Percentiles rank a stretch among this genome's conserved stretches.
Conservation (phyloP, 2,113 vertebrate species). For the Leucoraja erinaceus region DNA sequence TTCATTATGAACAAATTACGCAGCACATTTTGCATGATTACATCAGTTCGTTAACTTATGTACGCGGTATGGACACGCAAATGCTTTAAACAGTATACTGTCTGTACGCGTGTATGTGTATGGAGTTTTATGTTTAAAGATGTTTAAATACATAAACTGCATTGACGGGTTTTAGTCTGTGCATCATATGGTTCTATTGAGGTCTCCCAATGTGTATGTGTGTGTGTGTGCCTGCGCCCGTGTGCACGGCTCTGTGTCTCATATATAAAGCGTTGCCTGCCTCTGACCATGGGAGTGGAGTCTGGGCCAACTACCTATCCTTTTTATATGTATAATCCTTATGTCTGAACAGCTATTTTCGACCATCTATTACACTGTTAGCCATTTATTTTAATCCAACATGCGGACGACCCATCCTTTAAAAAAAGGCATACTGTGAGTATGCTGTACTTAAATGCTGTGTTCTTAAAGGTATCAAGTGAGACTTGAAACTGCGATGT, state of each 20-base stretch:
- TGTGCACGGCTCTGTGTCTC: not conserved
- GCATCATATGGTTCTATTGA: not conserved
- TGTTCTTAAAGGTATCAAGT: not conserved
- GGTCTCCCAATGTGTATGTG: not conserved
- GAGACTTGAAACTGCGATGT: not conserved
- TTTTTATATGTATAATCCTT: constrained; percentile 2
- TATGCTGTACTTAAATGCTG: not conserved
- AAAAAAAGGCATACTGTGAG: not conserved
- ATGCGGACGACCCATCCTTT: not conserved
- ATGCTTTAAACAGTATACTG: not conserved
- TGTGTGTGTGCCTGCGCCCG: not conserved
- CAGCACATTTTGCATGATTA: not conserved
- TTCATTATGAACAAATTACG: constrained; percentile 13
- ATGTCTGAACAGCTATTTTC: constrained; percentile 1
- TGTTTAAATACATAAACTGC: not conserved
- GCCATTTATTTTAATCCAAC: not conserved
- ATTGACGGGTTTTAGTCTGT: not conserved
- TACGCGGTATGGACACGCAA: not conserved
- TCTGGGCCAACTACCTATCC: constrained; percentile 9
- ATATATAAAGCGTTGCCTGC: not conserved
- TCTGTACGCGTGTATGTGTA: not conserved
- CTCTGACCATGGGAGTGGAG: not conserved
- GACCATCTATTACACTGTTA: not conserved
- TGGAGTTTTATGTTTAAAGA: not conserved
- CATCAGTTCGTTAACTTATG: constrained; percentile 3